A percentile compares a stretch with the other conserved stretches of the same genome.
phyloP scores from a whole-genome alignment of 2,113 vertebrate species.

The Sciurus niger region DNA sequence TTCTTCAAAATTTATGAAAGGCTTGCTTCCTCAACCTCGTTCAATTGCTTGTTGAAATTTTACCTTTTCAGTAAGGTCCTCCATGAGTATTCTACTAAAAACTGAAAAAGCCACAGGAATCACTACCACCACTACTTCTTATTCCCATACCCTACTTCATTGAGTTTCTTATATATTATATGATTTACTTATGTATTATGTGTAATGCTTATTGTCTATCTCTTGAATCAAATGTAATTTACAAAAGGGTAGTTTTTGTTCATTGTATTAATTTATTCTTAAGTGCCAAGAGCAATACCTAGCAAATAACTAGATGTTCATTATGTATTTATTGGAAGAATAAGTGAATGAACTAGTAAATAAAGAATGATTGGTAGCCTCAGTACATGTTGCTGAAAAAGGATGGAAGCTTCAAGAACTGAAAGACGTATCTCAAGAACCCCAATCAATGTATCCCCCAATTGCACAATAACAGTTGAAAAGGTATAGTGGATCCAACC shows the following conservation, averaged over 20 bases:
- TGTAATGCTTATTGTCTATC: neutral
- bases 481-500: neutral
- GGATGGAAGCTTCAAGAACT: neutral
- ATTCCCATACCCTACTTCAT: neutral
- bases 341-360: neutral
- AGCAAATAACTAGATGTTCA: neutral
- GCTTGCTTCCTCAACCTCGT: neutral
- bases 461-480: neutral
- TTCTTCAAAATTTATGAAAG: neutral
- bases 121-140: neutral
- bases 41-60: conserved; percentile 1
- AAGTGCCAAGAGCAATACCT: neutral
- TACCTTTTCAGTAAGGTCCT: neutral
- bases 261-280: neutral
- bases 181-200: neutral
- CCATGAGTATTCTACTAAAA: neutral
- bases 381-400: neutral
- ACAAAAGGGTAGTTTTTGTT: neutral
- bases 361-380: neutral
- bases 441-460: neutral
- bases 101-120: neutral
- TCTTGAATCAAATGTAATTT: neutral
- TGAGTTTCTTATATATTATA: neutral
- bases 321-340: neutral
- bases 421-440: neutral